Base-by-base conservation (phyloP, 2,797 vertebrate species). In the Hypotaenidia okinawae region DNA sequence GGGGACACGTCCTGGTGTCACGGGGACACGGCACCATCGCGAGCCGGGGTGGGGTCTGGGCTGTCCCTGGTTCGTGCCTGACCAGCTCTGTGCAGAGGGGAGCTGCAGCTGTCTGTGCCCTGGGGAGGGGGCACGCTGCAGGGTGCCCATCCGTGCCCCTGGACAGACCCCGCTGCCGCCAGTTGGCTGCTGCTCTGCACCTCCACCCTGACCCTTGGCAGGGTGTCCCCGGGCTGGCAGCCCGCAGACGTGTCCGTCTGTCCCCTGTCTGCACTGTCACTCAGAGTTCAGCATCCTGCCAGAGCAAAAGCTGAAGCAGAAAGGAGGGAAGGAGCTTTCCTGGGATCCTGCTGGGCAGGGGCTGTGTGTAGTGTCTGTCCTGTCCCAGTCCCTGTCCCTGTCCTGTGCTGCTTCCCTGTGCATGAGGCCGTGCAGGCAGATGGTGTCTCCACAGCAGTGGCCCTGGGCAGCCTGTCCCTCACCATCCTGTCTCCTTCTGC, bases 351-450 rank as follows among this genome's bases (percentile, higher is more conserved):
- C 8, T 18, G 39, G 33, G 49, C 57, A 45, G 52, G 24, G 70
- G 45, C 35, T 45, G 43, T 45, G 43, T 45, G 43, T 45, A 45
- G 43, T 45, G 43, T 45, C 43, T 45, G 41, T 41, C 41, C 41
- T 41, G 15, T 41, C 16, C 41, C 41, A 16, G 16, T 41, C 39
- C 39, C 39, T 13, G 39, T 41, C 39, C 39, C 39, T 11, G 14
- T 41, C 39, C 39, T 15, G 39, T 55, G 87, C 41, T 73, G 57
- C 32, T 96, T n/a, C 47, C 33, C 2, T 0, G 16, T 43, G 35
- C 13, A 0, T 0, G 1, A 16, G 32, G 61, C 70, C 25, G 1
- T 0, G 1, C 9, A 41, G 30, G 45, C 7, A 12, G 70, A 58
- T 27, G 62, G 37, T 30, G 64, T 33, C 80, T 32, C 52, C 2